A percentile compares a stretch with the other conserved stretches of the same genome.
Evolutionary conservation across 2,797 vertebrate genomes (phyloP).

Genomic region (Rhincodon typus): DNA sequence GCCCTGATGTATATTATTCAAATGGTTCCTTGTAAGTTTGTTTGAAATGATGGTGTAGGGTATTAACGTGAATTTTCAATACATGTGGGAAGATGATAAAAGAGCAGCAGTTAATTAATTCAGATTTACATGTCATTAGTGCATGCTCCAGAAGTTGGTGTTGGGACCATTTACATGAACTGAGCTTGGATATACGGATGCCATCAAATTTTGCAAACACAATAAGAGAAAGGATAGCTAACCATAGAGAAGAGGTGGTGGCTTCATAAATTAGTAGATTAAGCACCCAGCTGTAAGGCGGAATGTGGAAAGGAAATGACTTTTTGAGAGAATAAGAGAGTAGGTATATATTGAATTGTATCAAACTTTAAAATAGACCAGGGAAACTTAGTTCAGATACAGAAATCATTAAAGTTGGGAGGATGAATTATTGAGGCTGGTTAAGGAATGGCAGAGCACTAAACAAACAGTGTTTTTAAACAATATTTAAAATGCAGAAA

Average conservation of each 20-base stretch:
- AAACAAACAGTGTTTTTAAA: not conserved
- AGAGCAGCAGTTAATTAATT: not conserved
- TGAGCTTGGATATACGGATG: not conserved
- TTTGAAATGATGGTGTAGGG: no score
- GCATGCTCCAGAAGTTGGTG: not conserved
- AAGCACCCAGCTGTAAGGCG: not conserved
- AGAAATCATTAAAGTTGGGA: not conserved
- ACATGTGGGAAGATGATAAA: not conserved
- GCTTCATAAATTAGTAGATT: not conserved
- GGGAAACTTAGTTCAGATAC: not conserved
- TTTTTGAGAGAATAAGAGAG: not conserved
- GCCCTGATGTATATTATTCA: no score
- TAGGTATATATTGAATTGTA: not conserved
- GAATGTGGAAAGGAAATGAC: not conserved
- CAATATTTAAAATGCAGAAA: no score
- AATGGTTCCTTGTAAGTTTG: no score
- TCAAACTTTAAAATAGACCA: not conserved
- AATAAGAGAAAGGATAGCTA: not conserved
- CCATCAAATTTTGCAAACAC: not conserved
- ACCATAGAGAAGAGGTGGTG: not conserved
- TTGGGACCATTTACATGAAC: not conserved
- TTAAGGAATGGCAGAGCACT: not conserved
- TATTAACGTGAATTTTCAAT: not conserved
- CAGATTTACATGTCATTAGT: not conserved
- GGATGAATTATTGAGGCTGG: not conserved